Conservation (phyloP, 2,113 vertebrate genomes). For the Rhynchomys soricoides region DNA sequence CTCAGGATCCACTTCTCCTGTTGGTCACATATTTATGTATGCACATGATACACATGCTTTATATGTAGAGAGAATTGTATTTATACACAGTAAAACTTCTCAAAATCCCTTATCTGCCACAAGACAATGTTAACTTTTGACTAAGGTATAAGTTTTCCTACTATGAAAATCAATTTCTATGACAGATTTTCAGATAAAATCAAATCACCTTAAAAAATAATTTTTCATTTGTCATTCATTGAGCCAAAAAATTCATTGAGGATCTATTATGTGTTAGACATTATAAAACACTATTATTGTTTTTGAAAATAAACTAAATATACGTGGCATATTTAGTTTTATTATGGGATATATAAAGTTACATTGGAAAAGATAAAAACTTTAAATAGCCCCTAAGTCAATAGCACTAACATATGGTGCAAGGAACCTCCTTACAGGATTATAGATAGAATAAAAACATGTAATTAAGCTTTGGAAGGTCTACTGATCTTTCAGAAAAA, state of each 20-base stretch:
- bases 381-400: background rate
- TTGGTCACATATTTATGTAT: background rate
- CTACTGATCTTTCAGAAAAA: background rate
- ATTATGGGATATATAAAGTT: conserved; percentile 2
- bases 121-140: conserved; percentile 37
- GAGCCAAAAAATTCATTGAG: conserved; percentile 15
- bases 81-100: conserved; percentile 15
- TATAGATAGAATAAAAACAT: background rate
- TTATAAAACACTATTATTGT: background rate
- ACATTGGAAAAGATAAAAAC: conserved; percentile 36
- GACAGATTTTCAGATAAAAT: conserved; percentile 37
- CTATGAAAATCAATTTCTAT: conserved; percentile 15
- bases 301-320: conserved; percentile 38
- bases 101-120: conserved; percentile 39
- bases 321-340: background rate
- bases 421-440: background rate
- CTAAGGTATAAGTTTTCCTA: background rate
- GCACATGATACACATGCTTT: background rate
- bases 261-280: background rate
- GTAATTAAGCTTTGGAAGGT: conserved; percentile 16
- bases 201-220: conserved; percentile 35
- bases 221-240: conserved; percentile 41
- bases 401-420: background rate
- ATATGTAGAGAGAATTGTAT: background rate
- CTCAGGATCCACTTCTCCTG: conserved; percentile 5